phyloP scores from a whole-genome alignment of 2,113 vertebrate genomes.

The Campylomormyrus tamandua region DNA sequence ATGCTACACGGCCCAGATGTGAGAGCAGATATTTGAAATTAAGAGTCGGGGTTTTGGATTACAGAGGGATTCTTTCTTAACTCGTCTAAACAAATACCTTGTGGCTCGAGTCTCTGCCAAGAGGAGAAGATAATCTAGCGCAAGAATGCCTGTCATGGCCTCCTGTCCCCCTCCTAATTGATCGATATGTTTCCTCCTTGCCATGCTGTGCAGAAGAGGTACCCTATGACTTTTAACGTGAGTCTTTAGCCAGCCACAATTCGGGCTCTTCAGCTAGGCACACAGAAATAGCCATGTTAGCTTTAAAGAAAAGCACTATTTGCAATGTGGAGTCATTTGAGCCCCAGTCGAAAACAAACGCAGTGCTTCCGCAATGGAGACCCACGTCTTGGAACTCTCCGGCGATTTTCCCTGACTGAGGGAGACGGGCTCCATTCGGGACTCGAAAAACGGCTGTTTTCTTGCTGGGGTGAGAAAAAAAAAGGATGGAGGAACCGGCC shows the following conservation, averaged over 20 bases:
- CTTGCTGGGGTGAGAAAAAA: not conserved
- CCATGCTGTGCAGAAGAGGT: not conserved
- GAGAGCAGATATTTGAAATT: constrained; percentile 12
- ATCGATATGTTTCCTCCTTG: not conserved
- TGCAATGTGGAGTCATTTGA: not conserved
- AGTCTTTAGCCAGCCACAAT: not conserved
- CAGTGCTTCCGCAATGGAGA: not conserved
- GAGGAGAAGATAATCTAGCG: not conserved
- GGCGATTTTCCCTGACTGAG: not conserved
- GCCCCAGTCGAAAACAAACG: not conserved
- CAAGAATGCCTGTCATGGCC: not conserved
- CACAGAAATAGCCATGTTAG: not conserved
- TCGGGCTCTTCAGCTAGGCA: not conserved
- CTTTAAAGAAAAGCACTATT: not conserved
- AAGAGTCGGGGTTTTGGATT: constrained; percentile 8
- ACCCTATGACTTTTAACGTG: not conserved
- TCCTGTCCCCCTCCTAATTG: not conserved
- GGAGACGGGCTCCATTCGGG: not conserved
- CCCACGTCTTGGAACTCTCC: not conserved
- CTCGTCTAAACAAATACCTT: constrained; percentile 15
- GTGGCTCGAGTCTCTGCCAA: not conserved
- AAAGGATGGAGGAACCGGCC: not conserved
- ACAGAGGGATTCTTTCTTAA: constrained; percentile 10
- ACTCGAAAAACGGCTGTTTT: not conserved
- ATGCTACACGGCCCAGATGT: constrained; percentile 8